Percentiles rank a stretch among this genome's conserved stretches.
Evolutionary conservation across 1,140 invertebrate genomes (phyloP).

Genomic region (Spodoptera frugiperda): DNA sequence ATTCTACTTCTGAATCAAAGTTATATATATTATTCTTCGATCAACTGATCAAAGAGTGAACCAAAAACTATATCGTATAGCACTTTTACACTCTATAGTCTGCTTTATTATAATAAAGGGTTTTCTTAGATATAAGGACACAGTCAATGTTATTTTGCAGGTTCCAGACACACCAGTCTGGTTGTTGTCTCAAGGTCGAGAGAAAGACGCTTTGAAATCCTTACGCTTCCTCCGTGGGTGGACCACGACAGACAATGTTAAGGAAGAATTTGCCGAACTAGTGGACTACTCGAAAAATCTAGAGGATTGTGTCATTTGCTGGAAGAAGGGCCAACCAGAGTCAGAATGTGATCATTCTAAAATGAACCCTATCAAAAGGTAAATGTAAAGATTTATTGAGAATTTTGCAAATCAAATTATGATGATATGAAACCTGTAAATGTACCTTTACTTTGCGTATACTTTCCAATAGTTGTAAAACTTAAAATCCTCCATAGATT

Average conservation of each 20-base stretch:
- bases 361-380: conserved; percentile 74
- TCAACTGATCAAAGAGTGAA: no score
- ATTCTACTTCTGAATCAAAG: no score
- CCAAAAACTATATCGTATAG: no score
- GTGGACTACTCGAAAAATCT: conserved; percentile 71
- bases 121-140: neutral
- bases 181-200: conserved; percentile 85
- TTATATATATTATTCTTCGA: no score
- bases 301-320: conserved; percentile 71
- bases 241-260: conserved; percentile 78
- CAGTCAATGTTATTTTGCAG: conserved; percentile 64
- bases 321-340: conserved; percentile 48
- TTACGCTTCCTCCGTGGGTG: conserved; percentile 86
- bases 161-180: conserved; percentile 90
- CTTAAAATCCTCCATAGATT: no score
- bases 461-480: no score
- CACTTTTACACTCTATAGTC: no score
- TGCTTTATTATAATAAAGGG: no score
- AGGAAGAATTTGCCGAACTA: conserved; percentile 82
- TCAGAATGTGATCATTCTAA: conserved; percentile 67
- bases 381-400: neutral
- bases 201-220: conserved; percentile 82
- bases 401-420: no score
- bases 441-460: no score
- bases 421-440: no score